Conservation (phyloP, 1,140 invertebrate genomes). For the Ditylenchus dipsaci region DNA sequence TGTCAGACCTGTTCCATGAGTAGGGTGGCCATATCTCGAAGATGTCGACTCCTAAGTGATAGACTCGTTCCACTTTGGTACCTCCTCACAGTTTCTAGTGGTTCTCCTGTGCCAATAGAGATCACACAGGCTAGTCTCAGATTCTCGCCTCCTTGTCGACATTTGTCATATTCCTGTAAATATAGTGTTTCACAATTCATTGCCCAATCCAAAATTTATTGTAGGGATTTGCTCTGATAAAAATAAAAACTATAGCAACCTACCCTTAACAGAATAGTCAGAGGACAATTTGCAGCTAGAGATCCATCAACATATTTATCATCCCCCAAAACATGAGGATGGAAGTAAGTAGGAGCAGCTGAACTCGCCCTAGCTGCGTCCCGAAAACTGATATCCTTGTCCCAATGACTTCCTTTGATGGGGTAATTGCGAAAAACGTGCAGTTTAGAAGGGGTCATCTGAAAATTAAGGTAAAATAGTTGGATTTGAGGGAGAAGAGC, state of each 20-base stretch:
- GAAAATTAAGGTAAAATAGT: slow-evolving; percentile 44
- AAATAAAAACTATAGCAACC: neutral
- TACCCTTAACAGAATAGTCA: slow-evolving; percentile 48
- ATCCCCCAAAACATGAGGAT: slow-evolving; percentile 39
- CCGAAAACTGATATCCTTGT: slow-evolving; percentile 33
- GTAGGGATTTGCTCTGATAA: too few species aligned
- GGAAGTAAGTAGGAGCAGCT: slow-evolving; percentile 53
- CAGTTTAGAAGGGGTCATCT: slow-evolving; percentile 38
- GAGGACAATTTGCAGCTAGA: slow-evolving; percentile 51
- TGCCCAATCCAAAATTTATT: slow-evolving; percentile 13
- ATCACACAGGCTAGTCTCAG: slow-evolving; percentile 40
- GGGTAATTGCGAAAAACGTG: slow-evolving; percentile 47
- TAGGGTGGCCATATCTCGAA: slow-evolving; percentile 39
- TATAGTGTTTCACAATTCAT: neutral
- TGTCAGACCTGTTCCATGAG: slow-evolving; percentile 48
- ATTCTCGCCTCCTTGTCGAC: slow-evolving; percentile 30
- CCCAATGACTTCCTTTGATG: slow-evolving; percentile 10
- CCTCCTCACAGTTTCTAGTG: slow-evolving; percentile 38
- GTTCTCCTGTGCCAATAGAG: slow-evolving; percentile 53
- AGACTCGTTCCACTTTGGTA: slow-evolving; percentile 46
- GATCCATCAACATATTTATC: slow-evolving; percentile 47
- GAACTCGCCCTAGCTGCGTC: slow-evolving; percentile 51
- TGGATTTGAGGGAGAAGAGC: slow-evolving; percentile 41
- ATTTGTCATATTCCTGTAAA: slow-evolving; percentile 48
- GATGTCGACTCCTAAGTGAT: slow-evolving; percentile 32